These are phyloP conservation scores for Enoplolaimus lenunculus DNA, from an alignment of 2,888 invertebrate species.

Conservation along the genomic window DNA sequence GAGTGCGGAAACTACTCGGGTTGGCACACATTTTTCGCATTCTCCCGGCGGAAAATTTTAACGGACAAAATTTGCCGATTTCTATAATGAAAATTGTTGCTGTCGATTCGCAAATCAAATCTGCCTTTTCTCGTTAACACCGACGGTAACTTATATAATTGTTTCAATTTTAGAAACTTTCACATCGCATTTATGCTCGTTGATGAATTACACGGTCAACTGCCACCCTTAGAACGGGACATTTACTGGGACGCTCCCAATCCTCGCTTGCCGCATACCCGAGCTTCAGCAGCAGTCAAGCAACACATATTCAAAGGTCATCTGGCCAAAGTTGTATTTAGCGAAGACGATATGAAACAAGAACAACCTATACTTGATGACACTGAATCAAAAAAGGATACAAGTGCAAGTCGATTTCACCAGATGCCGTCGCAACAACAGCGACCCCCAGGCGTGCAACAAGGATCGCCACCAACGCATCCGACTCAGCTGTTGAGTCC, in stretches of 20 bases:
- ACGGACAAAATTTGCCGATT: too few relatives aligned
- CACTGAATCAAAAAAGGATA: background rate
- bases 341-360: background rate
- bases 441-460: background rate
- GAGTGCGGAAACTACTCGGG: too few relatives aligned
- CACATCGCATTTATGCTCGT: conserved; percentile 38
- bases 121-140: too few relatives aligned
- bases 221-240: conserved; percentile 9
- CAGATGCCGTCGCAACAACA: background rate
- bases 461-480: background rate
- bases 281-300: background rate
- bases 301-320: conserved; percentile 8
- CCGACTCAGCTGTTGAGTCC: background rate
- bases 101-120: too few relatives aligned
- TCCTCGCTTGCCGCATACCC: conserved; percentile 5
- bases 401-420: background rate
- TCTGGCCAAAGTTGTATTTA: background rate
- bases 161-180: conserved; percentile 32
- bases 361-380: too few relatives aligned
- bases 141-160: too few relatives aligned
- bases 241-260: conserved; percentile 9
- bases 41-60: too few relatives aligned
- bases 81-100: too few relatives aligned
- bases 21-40: too few relatives aligned
- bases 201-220: conserved; percentile 36